Evolutionary conservation across 2,113 vertebrate species (phyloP).

Genomic region (Micronycteris hirsuta): DNA sequence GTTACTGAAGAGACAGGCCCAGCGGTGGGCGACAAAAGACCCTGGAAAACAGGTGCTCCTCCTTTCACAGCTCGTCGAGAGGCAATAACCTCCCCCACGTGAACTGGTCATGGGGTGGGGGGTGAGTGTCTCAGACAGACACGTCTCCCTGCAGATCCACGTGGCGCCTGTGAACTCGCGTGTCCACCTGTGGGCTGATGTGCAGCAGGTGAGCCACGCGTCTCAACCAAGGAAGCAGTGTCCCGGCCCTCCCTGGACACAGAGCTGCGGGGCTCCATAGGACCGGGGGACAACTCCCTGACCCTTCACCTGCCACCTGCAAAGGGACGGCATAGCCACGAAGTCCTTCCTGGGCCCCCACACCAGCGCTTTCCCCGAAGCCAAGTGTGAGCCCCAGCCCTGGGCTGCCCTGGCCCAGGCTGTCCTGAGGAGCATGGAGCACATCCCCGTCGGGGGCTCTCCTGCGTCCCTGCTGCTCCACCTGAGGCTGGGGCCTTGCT

Average conservation of each 20-base stretch:
- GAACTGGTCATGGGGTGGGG: fast-evolving
- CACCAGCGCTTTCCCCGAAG: neutral
- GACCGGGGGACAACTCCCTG: neutral
- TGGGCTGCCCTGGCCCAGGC: no score
- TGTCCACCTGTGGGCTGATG: fast-evolving
- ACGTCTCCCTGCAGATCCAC: fast-evolving
- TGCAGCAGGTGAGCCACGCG: fast-evolving
- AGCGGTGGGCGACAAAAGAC: no score
- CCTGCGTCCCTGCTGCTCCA: no score
- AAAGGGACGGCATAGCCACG: fast-evolving
- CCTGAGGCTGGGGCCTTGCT: no score
- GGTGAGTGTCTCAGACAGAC: fast-evolving
- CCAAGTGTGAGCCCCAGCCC: neutral
- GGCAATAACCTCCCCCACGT: no score
- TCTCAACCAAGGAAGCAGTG: neutral
- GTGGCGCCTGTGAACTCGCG: fast-evolving
- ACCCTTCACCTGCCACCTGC: neutral
- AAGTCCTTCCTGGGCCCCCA: neutral
- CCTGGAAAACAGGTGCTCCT: neutral
- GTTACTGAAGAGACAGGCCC: neutral
- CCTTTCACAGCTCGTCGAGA: neutral
- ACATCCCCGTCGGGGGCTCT: fast-evolving
- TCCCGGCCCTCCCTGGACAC: no score
- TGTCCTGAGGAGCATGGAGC: no score
- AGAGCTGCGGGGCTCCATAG: neutral